Conservation (phyloP, 2,113 vertebrate genomes). For the Mustela lutreola region DNA sequence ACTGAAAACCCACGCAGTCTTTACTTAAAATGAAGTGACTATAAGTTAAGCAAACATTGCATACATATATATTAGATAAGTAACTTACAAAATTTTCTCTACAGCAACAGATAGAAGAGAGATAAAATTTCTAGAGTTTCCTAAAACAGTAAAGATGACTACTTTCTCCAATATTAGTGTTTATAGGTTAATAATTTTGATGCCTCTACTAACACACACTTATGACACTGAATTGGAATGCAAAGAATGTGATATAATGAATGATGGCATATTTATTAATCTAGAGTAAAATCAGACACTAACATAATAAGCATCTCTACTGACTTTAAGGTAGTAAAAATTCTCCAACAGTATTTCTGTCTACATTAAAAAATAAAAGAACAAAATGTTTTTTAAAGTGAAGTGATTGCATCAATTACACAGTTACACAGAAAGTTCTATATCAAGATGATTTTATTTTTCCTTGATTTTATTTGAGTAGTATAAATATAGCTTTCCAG, state of each 20-base stretch:
- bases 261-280: neutral
- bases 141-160: neutral
- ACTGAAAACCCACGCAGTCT: conserved; percentile 19
- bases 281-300: neutral
- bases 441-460: neutral
- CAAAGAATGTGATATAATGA: neutral
- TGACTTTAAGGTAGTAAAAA: conserved; percentile 1
- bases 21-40: conserved; percentile 66
- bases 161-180: neutral
- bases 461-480: neutral
- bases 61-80: neutral
- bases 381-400: neutral
- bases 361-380: neutral
- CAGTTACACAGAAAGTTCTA: neutral
- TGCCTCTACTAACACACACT: neutral
- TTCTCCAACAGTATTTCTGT: neutral
- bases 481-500: neutral
- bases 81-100: neutral
- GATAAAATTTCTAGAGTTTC: neutral
- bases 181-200: neutral
- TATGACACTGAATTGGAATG: neutral
- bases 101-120: neutral
- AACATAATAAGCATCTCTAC: neutral
- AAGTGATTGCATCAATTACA: neutral
- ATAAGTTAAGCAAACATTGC: conserved; percentile 22